Evolutionary conservation across 2,797 vertebrate species (phyloP).

Genomic region (Chrysocyon brachyurus): DNA sequence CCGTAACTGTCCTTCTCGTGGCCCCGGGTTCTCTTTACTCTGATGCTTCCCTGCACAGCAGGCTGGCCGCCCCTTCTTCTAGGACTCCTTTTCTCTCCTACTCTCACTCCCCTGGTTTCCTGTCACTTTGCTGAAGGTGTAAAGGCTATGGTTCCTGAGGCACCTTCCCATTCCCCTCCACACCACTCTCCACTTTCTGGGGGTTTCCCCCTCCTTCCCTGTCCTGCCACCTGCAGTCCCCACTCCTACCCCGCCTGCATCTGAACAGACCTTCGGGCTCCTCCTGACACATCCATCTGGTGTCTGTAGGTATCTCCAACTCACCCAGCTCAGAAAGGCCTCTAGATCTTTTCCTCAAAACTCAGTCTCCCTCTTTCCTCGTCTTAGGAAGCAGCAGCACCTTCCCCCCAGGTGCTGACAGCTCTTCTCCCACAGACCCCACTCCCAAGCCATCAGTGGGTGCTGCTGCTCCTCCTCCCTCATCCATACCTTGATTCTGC

Average conservation of each 20-base stretch:
- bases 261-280: not conserved
- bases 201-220: not conserved
- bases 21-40: not conserved
- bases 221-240: not conserved
- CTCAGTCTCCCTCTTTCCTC: not conserved
- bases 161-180: fast-evolving
- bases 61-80: not conserved
- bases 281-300: not conserved
- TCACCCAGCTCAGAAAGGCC: fast-evolving
- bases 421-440: not conserved
- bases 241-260: too few species aligned
- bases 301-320: not conserved
- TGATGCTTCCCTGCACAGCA: fast-evolving
- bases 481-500: not conserved
- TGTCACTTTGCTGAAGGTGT: not conserved
- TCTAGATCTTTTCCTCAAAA: not conserved
- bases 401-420: fast-evolving
- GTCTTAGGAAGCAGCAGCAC: not conserved
- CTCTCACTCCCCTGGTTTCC: not conserved
- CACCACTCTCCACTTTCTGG: fast-evolving
- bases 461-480: not conserved
- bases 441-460: too few species aligned
- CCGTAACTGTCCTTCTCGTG: not conserved
- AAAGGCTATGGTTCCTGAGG: not conserved
- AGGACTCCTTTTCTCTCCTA: not conserved